Evolutionary conservation across 2,113 vertebrate species (phyloP).

Genomic region (Anarhynchus alexandrinus): DNA sequence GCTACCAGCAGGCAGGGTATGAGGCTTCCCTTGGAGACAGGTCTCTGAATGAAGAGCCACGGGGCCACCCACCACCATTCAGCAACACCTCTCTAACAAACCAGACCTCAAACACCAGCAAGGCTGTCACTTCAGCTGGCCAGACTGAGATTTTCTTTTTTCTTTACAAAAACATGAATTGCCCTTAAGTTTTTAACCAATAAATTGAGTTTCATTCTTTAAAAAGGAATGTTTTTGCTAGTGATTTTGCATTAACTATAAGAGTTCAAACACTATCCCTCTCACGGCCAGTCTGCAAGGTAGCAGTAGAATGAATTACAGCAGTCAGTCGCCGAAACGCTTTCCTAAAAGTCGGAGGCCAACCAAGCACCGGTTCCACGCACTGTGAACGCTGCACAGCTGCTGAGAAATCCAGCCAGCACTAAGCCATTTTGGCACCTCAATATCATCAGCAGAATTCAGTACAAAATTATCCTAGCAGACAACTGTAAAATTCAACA

Average conservation of each 20-base stretch:
- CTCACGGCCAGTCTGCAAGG: neutral
- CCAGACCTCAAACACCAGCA: neutral
- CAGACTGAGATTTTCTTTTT: neutral
- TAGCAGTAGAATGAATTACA: neutral
- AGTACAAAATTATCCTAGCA: neutral
- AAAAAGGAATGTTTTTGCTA: neutral
- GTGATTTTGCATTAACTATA: neutral
- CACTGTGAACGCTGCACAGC: neutral
- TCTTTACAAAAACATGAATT: neutral
- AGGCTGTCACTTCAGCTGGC: neutral
- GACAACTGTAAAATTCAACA: neutral
- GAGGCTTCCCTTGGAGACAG: neutral
- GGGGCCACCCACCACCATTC: neutral
- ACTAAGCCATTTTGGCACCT: neutral
- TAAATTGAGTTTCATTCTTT: neutral
- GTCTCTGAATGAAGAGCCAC: neutral
- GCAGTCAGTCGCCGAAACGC: neutral
- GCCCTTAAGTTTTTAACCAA: neutral
- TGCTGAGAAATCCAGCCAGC: neutral
- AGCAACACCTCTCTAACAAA: fast-evolving
- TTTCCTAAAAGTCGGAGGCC: neutral
- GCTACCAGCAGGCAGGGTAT: neutral
- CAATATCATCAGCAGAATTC: neutral
- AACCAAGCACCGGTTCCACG: neutral
- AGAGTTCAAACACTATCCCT: neutral